Conservation (phyloP, 2,888 invertebrate species). For the Drosophila algonquin region DNA sequence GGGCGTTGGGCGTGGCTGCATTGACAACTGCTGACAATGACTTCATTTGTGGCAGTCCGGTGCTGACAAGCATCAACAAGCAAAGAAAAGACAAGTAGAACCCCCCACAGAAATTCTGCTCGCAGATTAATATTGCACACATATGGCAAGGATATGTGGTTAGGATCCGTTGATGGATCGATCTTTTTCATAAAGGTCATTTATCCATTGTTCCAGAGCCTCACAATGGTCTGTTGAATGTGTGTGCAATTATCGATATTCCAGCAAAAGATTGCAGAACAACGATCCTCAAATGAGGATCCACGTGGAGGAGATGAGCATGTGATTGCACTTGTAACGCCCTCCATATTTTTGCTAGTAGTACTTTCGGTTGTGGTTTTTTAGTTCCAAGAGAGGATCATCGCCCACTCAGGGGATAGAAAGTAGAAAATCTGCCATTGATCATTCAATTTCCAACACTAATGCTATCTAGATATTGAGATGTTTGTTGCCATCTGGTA, state of each 20-base stretch:
- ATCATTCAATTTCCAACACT: constrained; percentile 23
- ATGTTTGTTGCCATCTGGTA: constrained; percentile 7
- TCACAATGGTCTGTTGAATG: constrained; percentile 68
- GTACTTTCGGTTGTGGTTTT: constrained; percentile 3
- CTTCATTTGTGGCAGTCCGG: constrained; percentile 68
- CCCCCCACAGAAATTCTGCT: constrained; percentile 35
- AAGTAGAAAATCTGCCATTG: constrained; percentile 6
- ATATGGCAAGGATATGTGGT: constrained; percentile 64
- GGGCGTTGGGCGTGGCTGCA: constrained; percentile 59
- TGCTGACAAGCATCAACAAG: constrained; percentile 36
- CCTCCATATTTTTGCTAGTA: constrained; percentile 1
- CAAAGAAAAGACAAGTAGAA: constrained; percentile 27
- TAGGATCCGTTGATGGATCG: constrained; percentile 53
- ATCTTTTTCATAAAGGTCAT: constrained; percentile 46
- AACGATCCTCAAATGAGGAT: constrained; percentile 50
- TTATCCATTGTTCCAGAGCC: constrained; percentile 53
- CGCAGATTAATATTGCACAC: constrained; percentile 74
- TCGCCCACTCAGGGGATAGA: constrained; percentile 14
- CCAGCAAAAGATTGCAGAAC: constrained; percentile 53
- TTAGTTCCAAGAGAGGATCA: not conserved
- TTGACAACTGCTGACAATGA: constrained; percentile 78
- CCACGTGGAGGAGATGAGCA: constrained; percentile 29
- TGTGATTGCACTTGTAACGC: constrained; percentile 47
- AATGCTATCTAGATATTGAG: not conserved
- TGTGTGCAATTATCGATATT: constrained; percentile 61